Base-by-base conservation (phyloP, 2,888 invertebrate species). In the Synergus itoensis region DNA sequence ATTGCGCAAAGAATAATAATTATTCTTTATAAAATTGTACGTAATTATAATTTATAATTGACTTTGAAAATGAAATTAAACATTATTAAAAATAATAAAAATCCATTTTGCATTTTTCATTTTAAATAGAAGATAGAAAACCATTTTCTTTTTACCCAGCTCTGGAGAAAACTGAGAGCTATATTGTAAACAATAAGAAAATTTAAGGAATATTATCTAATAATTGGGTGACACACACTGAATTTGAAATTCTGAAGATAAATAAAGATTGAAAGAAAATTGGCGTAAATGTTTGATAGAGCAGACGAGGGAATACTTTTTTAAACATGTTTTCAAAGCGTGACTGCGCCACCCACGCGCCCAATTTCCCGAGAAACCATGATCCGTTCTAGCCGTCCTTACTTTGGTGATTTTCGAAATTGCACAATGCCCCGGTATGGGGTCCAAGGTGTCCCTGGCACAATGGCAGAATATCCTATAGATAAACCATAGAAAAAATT, bases 401-500 rank as follows among this genome's bases (percentile, higher is more conserved):
- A 48, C 76, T 77, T 79, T 81, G 69, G 77, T 87, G 87, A 89
- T 89, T 87, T 85, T 84, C 79, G 80, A 85, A 83, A 84, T 85
- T 85, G 85, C 89, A 91, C 91, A 92, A 91, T 90, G 86, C 84
- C 91, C 18, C 91, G 83, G 89, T 90, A 91, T 91, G 92, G 87
- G 90, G 90, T 91, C 91, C 87, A 87, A 91, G 90, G 90, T 91
- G 92, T 90, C 86, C 87, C 85, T 82, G 48, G 78, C 81, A 86
- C 86, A 88, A 88, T 85, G 77, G 80, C 78, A 77, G 84, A 83
- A 83, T 77, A 79, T 81, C 78, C 78, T 83, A 85, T 83, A 85
- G 85, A 86, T 87, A 84, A 85, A 86, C 86, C 83, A 84, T 84
- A 85, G 85, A 86, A 88, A 84, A 85, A 86, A 86, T 85, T 82